Evolutionary conservation across 2,888 invertebrate species (phyloP).

Genomic region (Ellobium chinense): DNA sequence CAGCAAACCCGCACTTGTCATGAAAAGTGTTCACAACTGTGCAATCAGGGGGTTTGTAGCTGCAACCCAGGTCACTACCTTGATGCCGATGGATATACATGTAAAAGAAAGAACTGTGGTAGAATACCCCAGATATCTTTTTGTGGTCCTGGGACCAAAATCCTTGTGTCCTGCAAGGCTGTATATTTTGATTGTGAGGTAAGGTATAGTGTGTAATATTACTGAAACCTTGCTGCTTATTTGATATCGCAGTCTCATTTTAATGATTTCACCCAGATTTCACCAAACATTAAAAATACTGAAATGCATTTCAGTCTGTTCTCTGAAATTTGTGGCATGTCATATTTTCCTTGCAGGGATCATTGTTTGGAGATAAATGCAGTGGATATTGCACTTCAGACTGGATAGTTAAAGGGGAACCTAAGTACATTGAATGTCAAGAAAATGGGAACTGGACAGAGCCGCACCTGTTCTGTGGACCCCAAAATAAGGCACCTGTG

Average conservation of each 20-base stretch:
- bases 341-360: slow-evolving; percentile 41
- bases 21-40: slow-evolving; percentile 54
- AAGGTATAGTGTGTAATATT: not conserved
- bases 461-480: slow-evolving; percentile 56
- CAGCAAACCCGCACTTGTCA: slow-evolving; percentile 52
- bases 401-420: slow-evolving; percentile 52
- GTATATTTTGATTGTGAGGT: slow-evolving; percentile 53
- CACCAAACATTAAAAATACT: too few species aligned
- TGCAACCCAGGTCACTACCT: slow-evolving; percentile 55
- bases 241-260: too few species aligned
- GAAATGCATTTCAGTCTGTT: too few species aligned
- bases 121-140: slow-evolving; percentile 48
- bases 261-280: too few species aligned
- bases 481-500: slow-evolving; percentile 55
- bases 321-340: too few species aligned
- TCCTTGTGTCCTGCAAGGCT: slow-evolving; percentile 48
- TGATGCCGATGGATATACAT: slow-evolving; percentile 49
- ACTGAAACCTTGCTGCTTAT: too few species aligned
- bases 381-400: slow-evolving; percentile 44
- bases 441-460: slow-evolving; percentile 55
- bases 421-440: slow-evolving; percentile 48
- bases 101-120: slow-evolving; percentile 51
- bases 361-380: slow-evolving; percentile 50
- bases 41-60: slow-evolving; percentile 57
- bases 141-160: slow-evolving; percentile 53